Conservation (phyloP, 2,888 invertebrate genomes). For the Tachina grossa region DNA sequence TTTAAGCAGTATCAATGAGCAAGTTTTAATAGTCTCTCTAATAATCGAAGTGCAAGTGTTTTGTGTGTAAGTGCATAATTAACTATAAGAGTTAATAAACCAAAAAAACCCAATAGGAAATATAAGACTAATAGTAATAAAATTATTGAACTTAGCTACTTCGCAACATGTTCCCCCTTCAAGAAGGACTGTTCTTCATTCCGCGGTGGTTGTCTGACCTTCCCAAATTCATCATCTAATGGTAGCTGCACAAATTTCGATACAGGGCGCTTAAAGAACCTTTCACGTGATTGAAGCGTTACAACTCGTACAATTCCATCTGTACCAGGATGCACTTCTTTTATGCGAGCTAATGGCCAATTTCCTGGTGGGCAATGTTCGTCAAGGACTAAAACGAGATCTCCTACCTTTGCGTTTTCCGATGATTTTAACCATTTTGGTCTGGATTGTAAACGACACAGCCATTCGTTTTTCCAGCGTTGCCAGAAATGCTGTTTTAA, state of each 20-base stretch:
- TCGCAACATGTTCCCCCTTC: constrained; percentile 17
- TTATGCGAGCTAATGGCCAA: constrained; percentile 74
- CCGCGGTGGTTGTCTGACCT: neutral
- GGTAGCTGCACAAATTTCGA: constrained; percentile 3
- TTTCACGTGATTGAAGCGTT: constrained; percentile 17
- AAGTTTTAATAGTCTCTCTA: too few species aligned
- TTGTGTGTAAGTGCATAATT: too few species aligned
- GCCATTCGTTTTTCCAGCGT: constrained; percentile 64
- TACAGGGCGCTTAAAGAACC: too few species aligned
- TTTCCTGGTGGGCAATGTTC: constrained; percentile 56
- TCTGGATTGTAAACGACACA: constrained; percentile 58
- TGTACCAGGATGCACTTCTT: constrained; percentile 72
- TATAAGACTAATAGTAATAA: too few species aligned
- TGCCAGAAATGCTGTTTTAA: constrained; percentile 66
- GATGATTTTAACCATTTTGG: constrained; percentile 48
- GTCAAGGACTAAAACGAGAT: constrained; percentile 53
- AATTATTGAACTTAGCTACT: too few species aligned
- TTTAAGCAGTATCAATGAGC: too few species aligned
- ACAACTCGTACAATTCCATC: constrained; percentile 72
- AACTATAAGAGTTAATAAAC: too few species aligned
- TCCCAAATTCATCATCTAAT: neutral
- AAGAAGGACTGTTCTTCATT: constrained; percentile 45
- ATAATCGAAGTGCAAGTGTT: too few species aligned
- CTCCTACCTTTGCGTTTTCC: constrained; percentile 47
- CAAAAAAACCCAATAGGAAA: too few species aligned